Evolutionary conservation across 2,888 invertebrate genomes (phyloP).

Genomic region (Labia minor): DNA sequence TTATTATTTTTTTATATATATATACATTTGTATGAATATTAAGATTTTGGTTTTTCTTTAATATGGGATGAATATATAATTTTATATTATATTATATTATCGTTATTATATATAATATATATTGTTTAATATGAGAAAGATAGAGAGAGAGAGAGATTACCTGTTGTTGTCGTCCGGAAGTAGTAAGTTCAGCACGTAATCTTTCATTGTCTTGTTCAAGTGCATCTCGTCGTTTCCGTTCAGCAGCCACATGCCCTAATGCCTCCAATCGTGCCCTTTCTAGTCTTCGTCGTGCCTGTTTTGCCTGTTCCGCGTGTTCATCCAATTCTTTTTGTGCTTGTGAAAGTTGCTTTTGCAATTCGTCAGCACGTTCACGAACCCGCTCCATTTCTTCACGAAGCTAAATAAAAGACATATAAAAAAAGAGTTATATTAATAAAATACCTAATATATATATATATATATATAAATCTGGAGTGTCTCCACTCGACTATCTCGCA

Average conservation of each 20-base stretch:
- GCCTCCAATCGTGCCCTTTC: constrained; percentile 48
- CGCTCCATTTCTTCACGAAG: background rate
- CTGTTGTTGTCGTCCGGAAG: background rate
- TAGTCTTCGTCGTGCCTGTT: constrained; percentile 43
- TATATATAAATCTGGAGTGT: too few species aligned
- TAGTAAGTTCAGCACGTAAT: background rate
- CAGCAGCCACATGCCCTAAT: constrained; percentile 40
- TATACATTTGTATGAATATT: too few species aligned
- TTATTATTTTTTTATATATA: too few species aligned
- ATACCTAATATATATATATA: too few species aligned
- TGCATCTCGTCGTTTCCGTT: background rate
- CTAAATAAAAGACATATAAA: background rate
- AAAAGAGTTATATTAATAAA: too few species aligned
- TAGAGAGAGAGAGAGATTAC: too few species aligned
- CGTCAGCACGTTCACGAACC: background rate
- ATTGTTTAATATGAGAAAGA: too few species aligned
- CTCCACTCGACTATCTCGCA: too few species aligned
- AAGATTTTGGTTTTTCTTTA: too few species aligned
- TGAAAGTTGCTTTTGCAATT: background rate
- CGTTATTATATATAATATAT: too few species aligned
- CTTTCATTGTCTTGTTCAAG: background rate
- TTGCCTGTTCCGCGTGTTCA: constrained; percentile 46
- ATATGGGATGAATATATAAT: too few species aligned
- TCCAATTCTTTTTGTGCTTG: constrained; percentile 36
- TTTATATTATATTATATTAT: too few species aligned